Base-by-base conservation (phyloP, 2,113 vertebrate species). In the Periophthalmodon schlosseri region DNA sequence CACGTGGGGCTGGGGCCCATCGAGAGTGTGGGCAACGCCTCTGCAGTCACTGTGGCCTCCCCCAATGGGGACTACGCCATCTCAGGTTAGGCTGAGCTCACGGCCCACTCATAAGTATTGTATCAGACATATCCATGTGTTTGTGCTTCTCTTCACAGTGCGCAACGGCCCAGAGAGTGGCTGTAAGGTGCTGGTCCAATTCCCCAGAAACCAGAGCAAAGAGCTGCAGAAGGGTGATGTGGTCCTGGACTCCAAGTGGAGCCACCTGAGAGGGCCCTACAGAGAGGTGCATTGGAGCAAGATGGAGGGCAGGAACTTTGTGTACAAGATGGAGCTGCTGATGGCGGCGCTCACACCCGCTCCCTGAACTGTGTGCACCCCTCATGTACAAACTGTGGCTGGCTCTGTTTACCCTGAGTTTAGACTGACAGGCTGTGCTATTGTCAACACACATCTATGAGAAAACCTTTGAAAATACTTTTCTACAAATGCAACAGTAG, bases 271-370 rank as follows among this genome's bases (percentile, higher is more conserved):
- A 0, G 97, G 98, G 0, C 96, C 95, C 0, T 94, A 95, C 91
- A 96, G 91, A 69, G 98, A 99, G 83, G 96, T 99, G 36, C 94
- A 97, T 84, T 99, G 98, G 98, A 96, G 93, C 88, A 95, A 94
- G 85, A 98, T 99, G 97, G 98, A 99, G 86, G 98, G 98, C 0
- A 94, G 96, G 1, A 99, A 99, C 89, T 99, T 99, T 52, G 96
- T 99, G 5, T 99, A 99, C 89, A 99, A 98, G 86, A 99, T 99
- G 96, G 98, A 99, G 84, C 95, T 99, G 3, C 95, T 99, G 20
- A 99, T 99, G 98, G 97, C 97, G 0, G 98, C 97, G 0, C 88
- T 99, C 2, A 98, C 96, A 0, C 96, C 96, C 0, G 97, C 96
- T 73, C 95, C 88, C 11, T 92, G 72, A 81, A 44, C 49, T 0